Evolutionary conservation across 1,140 invertebrate genomes (phyloP).

Genomic region (Eupristina koningsbergeri): DNA sequence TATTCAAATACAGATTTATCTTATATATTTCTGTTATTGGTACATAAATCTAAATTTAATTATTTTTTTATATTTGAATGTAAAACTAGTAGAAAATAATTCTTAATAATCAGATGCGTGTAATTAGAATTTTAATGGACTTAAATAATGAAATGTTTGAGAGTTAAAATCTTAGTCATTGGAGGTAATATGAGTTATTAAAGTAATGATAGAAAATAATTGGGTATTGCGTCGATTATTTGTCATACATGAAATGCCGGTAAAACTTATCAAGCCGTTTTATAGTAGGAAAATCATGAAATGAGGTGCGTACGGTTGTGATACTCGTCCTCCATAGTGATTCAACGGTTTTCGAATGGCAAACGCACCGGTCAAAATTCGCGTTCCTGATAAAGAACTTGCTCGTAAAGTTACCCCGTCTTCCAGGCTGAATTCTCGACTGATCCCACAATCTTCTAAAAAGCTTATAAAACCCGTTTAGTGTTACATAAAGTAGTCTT

Average conservation of each 20-base stretch:
- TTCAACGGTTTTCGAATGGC: neutral
- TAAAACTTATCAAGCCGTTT: neutral
- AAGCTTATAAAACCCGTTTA: conserved; percentile 44
- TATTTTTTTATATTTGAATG: neutral
- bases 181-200: no score
- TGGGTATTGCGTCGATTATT: neutral
- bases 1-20: neutral
- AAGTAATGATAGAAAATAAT: no score
- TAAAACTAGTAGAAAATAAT: neutral
- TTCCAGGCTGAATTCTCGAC: conserved; percentile 23
- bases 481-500: conserved; percentile 41
- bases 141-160: neutral
- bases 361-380: conserved; percentile 35
- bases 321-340: neutral
- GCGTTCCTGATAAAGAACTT: conserved; percentile 36
- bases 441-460: conserved; percentile 49
- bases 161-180: neutral
- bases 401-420: conserved; percentile 22
- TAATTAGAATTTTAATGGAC: neutral
- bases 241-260: neutral
- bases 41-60: neutral
- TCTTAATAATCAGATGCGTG: neutral
- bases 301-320: neutral
- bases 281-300: neutral
- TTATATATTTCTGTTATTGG: neutral